Evolutionary conservation across 2,888 invertebrate genomes (phyloP).

Genomic region (Mylabris sibirica): DNA sequence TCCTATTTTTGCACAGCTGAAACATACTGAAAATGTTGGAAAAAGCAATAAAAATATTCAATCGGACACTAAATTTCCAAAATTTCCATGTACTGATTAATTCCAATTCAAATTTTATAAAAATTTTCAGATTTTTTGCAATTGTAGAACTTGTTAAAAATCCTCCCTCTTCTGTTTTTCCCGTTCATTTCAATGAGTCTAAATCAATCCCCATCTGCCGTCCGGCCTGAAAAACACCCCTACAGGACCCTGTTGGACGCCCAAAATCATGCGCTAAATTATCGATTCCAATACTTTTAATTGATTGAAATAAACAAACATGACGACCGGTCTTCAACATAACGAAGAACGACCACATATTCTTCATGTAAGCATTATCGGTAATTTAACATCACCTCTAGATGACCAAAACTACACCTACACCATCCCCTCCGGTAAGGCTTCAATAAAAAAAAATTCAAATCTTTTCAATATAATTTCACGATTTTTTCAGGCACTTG

Average conservation of each 20-base stretch:
- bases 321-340: slow-evolving; percentile 53
- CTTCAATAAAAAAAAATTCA: neutral
- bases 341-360: slow-evolving; percentile 56
- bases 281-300: neutral
- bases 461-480: too few relatives aligned
- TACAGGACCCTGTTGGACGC: neutral
- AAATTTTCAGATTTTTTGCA: too few relatives aligned
- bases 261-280: neutral
- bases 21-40: too few relatives aligned
- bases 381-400: slow-evolving; percentile 53
- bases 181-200: too few relatives aligned
- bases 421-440: slow-evolving; percentile 58
- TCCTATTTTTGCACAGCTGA: too few relatives aligned
- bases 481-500: slow-evolving; percentile 62
- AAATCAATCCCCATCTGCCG: neutral
- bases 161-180: too few relatives aligned
- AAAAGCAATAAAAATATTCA: too few relatives aligned
- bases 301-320: slow-evolving; percentile 16
- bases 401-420: slow-evolving; percentile 57
- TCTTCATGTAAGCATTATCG: slow-evolving; percentile 54
- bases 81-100: too few relatives aligned
- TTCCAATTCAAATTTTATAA: too few relatives aligned
- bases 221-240: neutral
- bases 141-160: too few relatives aligned
- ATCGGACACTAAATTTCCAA: too few relatives aligned